Evolutionary conservation across 1,140 invertebrate species (phyloP).

Genomic region (Periplaneta americana): DNA sequence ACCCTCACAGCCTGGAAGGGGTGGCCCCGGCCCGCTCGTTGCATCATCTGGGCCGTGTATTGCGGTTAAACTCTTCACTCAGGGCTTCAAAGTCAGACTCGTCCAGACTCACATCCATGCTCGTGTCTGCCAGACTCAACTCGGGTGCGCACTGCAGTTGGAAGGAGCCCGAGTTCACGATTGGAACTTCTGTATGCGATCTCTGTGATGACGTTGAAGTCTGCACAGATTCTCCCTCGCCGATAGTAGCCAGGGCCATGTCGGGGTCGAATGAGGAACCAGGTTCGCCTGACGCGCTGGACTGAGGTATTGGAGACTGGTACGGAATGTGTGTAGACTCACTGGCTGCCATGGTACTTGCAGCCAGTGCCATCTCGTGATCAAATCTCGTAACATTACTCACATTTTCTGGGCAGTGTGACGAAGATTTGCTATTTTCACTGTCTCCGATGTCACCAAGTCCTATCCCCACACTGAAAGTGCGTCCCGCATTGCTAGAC

Average conservation of each 20-base stretch:
- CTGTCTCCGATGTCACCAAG: neutral
- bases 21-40: neutral
- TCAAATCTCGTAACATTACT: neutral
- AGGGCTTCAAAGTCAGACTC: constrained; percentile 21
- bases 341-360: neutral
- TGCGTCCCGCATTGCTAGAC: neutral
- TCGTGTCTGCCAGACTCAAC: neutral
- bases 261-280: constrained; percentile 6
- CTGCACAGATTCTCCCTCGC: neutral
- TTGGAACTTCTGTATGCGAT: neutral
- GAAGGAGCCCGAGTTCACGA: neutral
- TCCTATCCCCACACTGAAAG: neutral
- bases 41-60: constrained; percentile 9
- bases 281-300: neutral
- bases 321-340: neutral
- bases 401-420: neutral
- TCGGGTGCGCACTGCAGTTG: constrained; percentile 7
- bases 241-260: neutral
- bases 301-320: neutral
- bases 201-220: neutral
- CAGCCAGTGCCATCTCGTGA: constrained; percentile 8
- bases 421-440: neutral
- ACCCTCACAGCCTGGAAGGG: neutral
- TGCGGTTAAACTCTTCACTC: constrained; percentile 20
- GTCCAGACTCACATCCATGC: constrained; percentile 15